Evolutionary conservation across 2,888 invertebrate species (phyloP).

Genomic region (Eristalis intricaria): DNA sequence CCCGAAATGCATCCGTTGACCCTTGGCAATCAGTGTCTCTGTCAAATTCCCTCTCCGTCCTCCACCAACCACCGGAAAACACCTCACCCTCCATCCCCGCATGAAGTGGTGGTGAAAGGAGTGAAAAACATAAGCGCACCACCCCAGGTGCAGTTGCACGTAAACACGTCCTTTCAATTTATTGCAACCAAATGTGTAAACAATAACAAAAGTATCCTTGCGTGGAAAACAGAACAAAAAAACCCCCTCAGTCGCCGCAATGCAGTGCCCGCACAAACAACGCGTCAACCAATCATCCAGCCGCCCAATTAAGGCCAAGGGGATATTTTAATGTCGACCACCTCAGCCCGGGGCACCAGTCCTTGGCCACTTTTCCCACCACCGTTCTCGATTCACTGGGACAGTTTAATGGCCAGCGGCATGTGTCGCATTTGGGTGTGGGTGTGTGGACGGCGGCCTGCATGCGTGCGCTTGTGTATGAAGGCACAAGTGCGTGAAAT

Average conservation of each 20-base stretch:
- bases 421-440: slow-evolving; percentile 38
- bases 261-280: slow-evolving; percentile 31
- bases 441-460: neutral
- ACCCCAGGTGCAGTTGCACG: slow-evolving; percentile 62
- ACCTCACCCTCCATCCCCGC: neutral
- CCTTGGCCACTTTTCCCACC: slow-evolving; percentile 12
- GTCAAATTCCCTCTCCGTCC: neutral
- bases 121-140: slow-evolving; percentile 18
- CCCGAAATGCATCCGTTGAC: too few species aligned
- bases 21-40: neutral
- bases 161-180: slow-evolving; percentile 64
- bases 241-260: neutral
- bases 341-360: neutral
- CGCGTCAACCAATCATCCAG: slow-evolving; percentile 60
- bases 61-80: neutral
- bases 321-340: slow-evolving; percentile 58
- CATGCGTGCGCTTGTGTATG: slow-evolving; percentile 31
- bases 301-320: slow-evolving; percentile 62
- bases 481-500: slow-evolving; percentile 71
- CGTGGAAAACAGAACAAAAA: slow-evolving; percentile 39
- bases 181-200: slow-evolving; percentile 71
- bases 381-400: slow-evolving; percentile 15
- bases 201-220: slow-evolving; percentile 68
- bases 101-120: neutral
- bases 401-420: slow-evolving; percentile 61